Percentiles rank a stretch among this genome's conserved stretches.
phyloP scores from a whole-genome alignment of 2,888 invertebrate species.

The Pollenia labialis region DNA sequence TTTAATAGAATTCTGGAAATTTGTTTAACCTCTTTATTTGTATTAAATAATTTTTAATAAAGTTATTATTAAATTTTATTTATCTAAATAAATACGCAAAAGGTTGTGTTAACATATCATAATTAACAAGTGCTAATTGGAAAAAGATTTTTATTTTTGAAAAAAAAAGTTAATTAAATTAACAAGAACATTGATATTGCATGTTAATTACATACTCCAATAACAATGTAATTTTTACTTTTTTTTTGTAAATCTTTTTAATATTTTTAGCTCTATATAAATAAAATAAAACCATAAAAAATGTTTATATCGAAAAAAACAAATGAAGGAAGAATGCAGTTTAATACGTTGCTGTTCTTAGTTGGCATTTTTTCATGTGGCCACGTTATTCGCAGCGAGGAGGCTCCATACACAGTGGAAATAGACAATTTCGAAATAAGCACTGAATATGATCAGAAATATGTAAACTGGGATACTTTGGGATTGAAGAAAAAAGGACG shows the following conservation, averaged over 20 bases:
- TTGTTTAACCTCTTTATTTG: too few relatives aligned
- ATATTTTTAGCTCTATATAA: constrained; percentile 32
- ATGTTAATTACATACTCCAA: constrained; percentile 6
- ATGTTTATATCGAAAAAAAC: background rate
- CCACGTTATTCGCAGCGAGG: background rate
- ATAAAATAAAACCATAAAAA: background rate
- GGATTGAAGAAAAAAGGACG: constrained; percentile 77
- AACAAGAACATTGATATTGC: constrained; percentile 54
- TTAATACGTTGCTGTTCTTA: background rate
- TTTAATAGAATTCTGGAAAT: too few relatives aligned
- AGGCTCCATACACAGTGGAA: constrained; percentile 74
- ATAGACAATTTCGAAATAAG: constrained; percentile 77
- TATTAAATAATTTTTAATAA: too few relatives aligned
- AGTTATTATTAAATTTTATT: background rate
- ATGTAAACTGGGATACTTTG: constrained; percentile 79
- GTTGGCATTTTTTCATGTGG: background rate
- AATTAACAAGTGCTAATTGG: constrained; percentile 25
- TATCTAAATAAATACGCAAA: background rate
- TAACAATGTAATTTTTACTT: background rate
- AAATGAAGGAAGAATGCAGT: background rate
- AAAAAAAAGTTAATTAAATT: constrained; percentile 6
- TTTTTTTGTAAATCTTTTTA: constrained; percentile 10
- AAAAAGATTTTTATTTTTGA: background rate
- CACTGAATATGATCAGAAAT: constrained; percentile 74
- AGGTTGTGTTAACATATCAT: background rate